Evolutionary conservation across 2,113 vertebrate genomes (phyloP).

Genomic region (Hippocampus mohnikei): DNA sequence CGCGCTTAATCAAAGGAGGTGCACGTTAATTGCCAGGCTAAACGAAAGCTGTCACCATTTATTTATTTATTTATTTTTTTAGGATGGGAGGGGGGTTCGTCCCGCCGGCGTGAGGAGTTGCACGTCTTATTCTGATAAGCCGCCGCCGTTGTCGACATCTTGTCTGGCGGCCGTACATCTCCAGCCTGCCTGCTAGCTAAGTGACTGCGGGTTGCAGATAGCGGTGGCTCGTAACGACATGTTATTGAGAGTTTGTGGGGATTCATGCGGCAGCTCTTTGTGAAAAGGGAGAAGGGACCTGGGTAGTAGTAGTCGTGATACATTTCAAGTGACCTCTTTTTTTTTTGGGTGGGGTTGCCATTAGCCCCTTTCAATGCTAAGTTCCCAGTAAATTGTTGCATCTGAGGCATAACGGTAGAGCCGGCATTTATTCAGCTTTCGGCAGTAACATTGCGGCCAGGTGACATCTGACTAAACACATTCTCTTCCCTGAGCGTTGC

Average conservation of each 20-base stretch:
- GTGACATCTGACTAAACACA: constrained; percentile 77
- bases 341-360: constrained; percentile 30
- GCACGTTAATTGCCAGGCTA: constrained; percentile 55
- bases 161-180: constrained; percentile 26
- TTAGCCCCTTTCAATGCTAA: constrained; percentile 64
- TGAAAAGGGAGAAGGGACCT: neutral
- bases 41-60: constrained; percentile 49
- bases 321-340: constrained; percentile 56
- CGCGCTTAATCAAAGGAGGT: constrained; percentile 57
- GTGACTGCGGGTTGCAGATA: constrained; percentile 60
- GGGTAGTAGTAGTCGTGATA: constrained; percentile 8
- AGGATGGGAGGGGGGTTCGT: neutral
- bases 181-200: constrained; percentile 54
- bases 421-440: constrained; percentile 10
- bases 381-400: neutral
- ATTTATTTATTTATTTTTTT: constrained; percentile 15
- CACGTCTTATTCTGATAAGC: constrained; percentile 56
- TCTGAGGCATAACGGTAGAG: constrained; percentile 1
- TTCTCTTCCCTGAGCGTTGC: constrained; percentile 65
- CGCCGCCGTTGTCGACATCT: constrained; percentile 36
- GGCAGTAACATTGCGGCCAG: constrained; percentile 4
- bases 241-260: constrained; percentile 62
- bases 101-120: constrained; percentile 34
- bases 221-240: constrained; percentile 48
- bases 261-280: constrained; percentile 24